A percentile compares a stretch with the other conserved stretches of the same genome.
These are phyloP conservation scores for Epinotia brunnichana DNA, from an alignment of 2,888 invertebrate genomes.

Conservation along the genomic window DNA sequence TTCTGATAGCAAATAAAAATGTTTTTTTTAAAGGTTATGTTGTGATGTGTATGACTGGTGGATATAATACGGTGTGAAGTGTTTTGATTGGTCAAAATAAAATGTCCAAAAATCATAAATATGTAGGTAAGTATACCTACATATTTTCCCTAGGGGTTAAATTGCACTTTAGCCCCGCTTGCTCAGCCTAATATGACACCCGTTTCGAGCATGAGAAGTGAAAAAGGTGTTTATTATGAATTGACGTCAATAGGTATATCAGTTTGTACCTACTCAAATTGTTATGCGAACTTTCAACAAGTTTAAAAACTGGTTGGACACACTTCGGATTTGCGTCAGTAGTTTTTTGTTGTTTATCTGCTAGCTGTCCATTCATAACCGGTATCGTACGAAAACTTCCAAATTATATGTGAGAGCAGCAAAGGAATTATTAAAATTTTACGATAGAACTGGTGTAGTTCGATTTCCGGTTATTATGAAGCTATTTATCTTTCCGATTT, in stretches of 20 bases:
- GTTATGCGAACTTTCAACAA: conserved; percentile 26
- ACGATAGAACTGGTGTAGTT: background rate
- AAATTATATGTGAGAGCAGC: background rate
- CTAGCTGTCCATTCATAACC: background rate
- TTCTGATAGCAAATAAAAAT: too few species aligned
- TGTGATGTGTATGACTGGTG: too few species aligned
- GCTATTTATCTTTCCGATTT: background rate
- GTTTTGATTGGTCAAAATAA: too few species aligned
- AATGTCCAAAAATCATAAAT: too few species aligned
- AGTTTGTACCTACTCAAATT: background rate
- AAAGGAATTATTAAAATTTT: background rate
- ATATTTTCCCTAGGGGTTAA: too few species aligned
- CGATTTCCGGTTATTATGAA: background rate
- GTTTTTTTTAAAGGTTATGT: too few species aligned
- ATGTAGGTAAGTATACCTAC: too few species aligned
- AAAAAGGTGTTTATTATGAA: background rate
- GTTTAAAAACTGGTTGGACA: conserved; percentile 1
- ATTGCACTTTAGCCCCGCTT: too few species aligned
- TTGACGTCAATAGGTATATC: conserved; percentile 3
- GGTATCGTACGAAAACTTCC: conserved; percentile 13
- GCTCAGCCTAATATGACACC: too few species aligned
- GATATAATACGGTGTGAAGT: too few species aligned
- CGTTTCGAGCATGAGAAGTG: too few species aligned
- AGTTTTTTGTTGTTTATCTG: conserved; percentile 28
- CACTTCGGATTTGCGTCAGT: conserved; percentile 27